Conservation (phyloP, 2,888 invertebrate species). For the Acanthosepion lycidas region DNA sequence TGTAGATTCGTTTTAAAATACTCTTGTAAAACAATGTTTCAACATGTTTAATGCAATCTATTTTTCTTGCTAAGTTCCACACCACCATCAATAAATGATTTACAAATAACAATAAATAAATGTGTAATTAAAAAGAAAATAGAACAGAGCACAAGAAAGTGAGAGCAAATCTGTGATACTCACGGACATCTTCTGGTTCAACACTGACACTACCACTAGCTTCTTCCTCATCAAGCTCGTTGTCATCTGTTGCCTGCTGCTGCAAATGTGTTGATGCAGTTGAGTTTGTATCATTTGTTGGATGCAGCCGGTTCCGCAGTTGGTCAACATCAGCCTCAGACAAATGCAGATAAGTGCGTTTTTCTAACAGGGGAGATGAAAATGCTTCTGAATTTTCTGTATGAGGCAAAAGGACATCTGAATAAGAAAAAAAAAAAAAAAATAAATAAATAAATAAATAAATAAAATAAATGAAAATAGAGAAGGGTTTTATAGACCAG, state of each 20-base stretch:
- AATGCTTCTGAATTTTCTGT: neutral
- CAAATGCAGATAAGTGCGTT: neutral
- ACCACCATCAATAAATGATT: no score
- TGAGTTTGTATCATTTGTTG: neutral
- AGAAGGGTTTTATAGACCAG: no score
- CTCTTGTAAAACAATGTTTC: no score
- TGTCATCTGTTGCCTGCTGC: neutral
- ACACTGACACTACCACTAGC: neutral
- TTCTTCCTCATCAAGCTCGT: slow-evolving; percentile 36
- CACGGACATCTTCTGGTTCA: slow-evolving; percentile 24
- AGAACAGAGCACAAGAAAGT: neutral
- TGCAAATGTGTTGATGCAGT: neutral
- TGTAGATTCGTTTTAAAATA: no score
- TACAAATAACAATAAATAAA: no score
- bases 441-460: no score
- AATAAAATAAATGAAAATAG: no score
- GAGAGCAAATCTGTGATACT: neutral
- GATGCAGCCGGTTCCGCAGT: neutral
- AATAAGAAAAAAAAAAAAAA: neutral
- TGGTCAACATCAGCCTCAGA: slow-evolving; percentile 41
- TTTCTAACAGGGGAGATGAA: neutral
- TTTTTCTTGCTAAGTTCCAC: no score
- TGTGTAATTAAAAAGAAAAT: no score
- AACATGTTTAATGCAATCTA: no score
- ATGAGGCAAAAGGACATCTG: slow-evolving; percentile 36